These are phyloP conservation scores for Spermophilus dauricus DNA, from an alignment of 2,113 vertebrate species.

Conservation along the genomic window DNA sequence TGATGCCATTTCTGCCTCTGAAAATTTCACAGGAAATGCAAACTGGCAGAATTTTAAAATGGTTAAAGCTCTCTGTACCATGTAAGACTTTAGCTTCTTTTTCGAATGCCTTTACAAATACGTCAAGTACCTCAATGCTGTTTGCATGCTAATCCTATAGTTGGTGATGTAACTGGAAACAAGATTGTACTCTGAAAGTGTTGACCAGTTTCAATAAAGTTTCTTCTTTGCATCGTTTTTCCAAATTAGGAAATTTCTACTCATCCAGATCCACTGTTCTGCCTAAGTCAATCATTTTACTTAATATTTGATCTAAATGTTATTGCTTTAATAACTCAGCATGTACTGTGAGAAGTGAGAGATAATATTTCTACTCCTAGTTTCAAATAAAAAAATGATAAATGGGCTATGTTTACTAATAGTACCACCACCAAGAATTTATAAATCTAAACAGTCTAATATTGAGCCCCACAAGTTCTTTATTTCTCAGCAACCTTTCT, in stretches of 20 bases:
- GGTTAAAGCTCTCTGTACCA: background rate
- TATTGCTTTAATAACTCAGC: slow-evolving; percentile 51
- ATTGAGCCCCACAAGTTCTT: background rate
- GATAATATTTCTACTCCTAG: background rate
- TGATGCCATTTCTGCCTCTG: slow-evolving; percentile 8
- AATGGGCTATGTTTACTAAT: slow-evolving; percentile 18
- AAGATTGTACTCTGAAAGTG: background rate
- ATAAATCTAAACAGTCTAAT: background rate
- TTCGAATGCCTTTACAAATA: background rate
- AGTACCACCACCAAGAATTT: slow-evolving; percentile 19
- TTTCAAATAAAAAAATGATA: slow-evolving; percentile 55
- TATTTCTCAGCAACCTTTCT: background rate
- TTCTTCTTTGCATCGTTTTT: background rate
- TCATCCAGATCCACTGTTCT: background rate
- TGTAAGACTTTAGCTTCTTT: background rate
- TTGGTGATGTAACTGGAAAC: background rate
- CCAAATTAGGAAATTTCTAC: background rate
- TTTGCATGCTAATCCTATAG: background rate
- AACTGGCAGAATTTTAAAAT: background rate
- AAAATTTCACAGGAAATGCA: slow-evolving; percentile 6
- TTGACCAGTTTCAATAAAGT: background rate
- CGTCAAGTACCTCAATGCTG: background rate
- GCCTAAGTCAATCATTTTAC: background rate
- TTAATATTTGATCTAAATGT: slow-evolving; percentile 51
- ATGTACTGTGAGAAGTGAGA: background rate